Evolutionary conservation across 1,140 invertebrate genomes (phyloP).

Genomic region (Calephelis nemesis): DNA sequence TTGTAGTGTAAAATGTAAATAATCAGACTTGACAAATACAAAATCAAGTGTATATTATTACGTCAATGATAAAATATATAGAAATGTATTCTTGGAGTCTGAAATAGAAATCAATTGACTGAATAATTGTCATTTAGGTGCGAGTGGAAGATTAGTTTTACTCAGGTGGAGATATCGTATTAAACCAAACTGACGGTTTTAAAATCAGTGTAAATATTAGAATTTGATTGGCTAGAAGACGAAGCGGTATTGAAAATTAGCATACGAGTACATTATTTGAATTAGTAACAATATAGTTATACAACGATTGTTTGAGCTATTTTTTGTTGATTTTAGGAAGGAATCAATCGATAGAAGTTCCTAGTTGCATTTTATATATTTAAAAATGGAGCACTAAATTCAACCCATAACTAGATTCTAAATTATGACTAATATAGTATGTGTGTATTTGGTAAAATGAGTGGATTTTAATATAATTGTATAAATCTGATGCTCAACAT

Average conservation of each 20-base stretch:
- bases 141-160: constrained; percentile 7
- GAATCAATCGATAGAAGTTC: not conserved
- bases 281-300: not conserved
- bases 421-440: not conserved
- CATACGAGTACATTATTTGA: too few relatives aligned
- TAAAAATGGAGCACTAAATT: too few relatives aligned
- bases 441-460: constrained; percentile 49
- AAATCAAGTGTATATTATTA: constrained; percentile 17
- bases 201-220: constrained; percentile 8
- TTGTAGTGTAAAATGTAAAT: constrained; percentile 20
- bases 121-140: constrained; percentile 33
- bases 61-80: constrained; percentile 20
- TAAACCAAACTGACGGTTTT: constrained; percentile 21
- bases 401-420: not conserved
- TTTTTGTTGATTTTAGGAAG: not conserved
- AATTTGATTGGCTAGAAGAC: constrained; percentile 1
- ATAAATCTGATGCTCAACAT: constrained; percentile 63
- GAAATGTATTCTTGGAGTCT: constrained; percentile 43
- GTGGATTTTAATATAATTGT: constrained; percentile 37
- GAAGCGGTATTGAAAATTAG: constrained; percentile 1
- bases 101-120: constrained; percentile 48
- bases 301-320: not conserved
- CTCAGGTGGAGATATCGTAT: constrained; percentile 15
- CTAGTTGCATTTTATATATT: not conserved
- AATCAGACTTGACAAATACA: constrained; percentile 37